phyloP scores from a whole-genome alignment of 2,888 invertebrate genomes.

The Mythimna impura region DNA sequence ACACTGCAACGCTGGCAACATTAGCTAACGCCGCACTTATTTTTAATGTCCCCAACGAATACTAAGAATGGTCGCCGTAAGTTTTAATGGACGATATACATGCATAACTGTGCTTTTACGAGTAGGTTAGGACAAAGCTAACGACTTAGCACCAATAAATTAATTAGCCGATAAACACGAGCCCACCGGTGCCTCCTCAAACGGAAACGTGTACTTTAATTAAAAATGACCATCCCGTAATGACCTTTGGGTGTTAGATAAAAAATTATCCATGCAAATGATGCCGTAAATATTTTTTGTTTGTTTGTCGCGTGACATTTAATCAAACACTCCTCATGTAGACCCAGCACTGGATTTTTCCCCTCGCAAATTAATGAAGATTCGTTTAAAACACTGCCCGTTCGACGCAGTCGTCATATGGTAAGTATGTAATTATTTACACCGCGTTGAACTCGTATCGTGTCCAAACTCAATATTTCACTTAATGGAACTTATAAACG shows the following conservation, averaged over 20 bases:
- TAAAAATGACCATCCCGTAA: constrained; percentile 69
- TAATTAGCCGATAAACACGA: constrained; percentile 75
- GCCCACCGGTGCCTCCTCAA: constrained; percentile 60
- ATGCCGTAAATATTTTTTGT: constrained; percentile 50
- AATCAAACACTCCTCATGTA: constrained; percentile 43
- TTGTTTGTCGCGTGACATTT: constrained; percentile 58
- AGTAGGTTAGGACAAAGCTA: constrained; percentile 71
- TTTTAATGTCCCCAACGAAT: constrained; percentile 72
- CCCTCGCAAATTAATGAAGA: constrained; percentile 46
- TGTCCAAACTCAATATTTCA: constrained; percentile 63
- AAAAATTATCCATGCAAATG: constrained; percentile 67
- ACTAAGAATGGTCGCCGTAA: constrained; percentile 73
- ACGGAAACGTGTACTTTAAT: constrained; percentile 69
- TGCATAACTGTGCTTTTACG: constrained; percentile 69
- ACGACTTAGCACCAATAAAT: constrained; percentile 75
- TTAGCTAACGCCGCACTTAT: constrained; percentile 70
- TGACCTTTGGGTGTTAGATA: constrained; percentile 66
- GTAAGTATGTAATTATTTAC: constrained; percentile 55
- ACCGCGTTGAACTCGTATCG: constrained; percentile 48
- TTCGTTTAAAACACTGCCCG: constrained; percentile 23
- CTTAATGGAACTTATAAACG: constrained; percentile 50
- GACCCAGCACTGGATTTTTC: constrained; percentile 22
- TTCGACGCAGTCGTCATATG: constrained; percentile 46
- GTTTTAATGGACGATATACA: constrained; percentile 75
- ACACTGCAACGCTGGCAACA: constrained; percentile 61